phyloP scores from a whole-genome alignment of 2,113 vertebrate species.

The Alexandromys fortis region DNA sequence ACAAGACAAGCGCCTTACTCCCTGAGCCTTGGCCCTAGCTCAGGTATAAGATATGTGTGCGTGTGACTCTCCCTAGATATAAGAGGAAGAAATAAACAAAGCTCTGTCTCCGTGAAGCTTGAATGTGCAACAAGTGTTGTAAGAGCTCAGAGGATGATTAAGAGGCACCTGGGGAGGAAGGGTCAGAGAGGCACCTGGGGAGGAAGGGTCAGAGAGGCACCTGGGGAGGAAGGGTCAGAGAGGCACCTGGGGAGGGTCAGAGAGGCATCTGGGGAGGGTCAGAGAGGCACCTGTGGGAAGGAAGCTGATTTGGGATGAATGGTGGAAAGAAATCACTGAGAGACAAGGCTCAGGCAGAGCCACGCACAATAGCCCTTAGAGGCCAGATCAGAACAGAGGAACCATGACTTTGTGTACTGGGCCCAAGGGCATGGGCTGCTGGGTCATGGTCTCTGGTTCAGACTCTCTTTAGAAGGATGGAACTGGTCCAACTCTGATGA shows the following conservation, averaged over 20 bases:
- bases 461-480: neutral
- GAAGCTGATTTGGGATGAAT: neutral
- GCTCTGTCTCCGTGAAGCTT: neutral
- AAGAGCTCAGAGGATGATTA: neutral
- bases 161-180: neutral
- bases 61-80: neutral
- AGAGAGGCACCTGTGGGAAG: neutral
- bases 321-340: neutral
- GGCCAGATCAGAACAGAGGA: neutral
- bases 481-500: neutral
- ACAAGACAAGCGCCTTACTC: neutral
- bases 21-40: neutral
- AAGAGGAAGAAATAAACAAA: neutral
- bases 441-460: neutral
- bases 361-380: neutral
- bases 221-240: neutral
- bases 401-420: neutral
- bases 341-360: neutral
- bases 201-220: neutral
- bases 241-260: neutral
- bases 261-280: neutral
- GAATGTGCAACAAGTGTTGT: neutral
- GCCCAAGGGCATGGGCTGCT: neutral
- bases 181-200: neutral
- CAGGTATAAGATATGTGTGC: neutral